A percentile compares a stretch with the other conserved stretches of the same genome.
These are phyloP conservation scores for Imbricaverruca yamaguchii DNA, from an alignment of 2,888 invertebrate species.

Conservation along the genomic window DNA sequence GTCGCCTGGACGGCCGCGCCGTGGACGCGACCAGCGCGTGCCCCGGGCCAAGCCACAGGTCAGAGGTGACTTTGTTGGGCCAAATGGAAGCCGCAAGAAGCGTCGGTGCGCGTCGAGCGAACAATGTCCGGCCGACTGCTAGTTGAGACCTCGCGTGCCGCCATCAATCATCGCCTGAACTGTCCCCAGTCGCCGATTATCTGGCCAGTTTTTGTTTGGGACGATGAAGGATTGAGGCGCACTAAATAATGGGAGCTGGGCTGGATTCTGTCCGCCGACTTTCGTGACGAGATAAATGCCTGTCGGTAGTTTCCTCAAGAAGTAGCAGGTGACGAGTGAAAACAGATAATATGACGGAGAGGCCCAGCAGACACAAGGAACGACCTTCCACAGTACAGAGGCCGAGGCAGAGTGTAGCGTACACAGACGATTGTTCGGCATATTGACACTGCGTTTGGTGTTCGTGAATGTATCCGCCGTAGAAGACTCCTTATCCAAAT, in stretches of 20 bases:
- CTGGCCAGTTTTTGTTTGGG: background rate
- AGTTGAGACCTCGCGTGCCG: background rate
- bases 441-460: too few relatives aligned
- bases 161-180: background rate
- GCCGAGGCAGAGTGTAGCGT: too few relatives aligned
- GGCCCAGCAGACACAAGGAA: too few relatives aligned
- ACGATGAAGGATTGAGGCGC: conserved; percentile 12
- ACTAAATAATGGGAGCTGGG: background rate
- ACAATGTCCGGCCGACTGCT: background rate
- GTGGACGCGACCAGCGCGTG: conserved; percentile 31
- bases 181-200: background rate
- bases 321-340: too few relatives aligned
- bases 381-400: too few relatives aligned
- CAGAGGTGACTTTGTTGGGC: background rate
- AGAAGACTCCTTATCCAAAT: too few relatives aligned
- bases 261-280: background rate
- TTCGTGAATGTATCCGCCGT: too few relatives aligned
- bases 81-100: conserved; percentile 8
- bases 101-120: background rate
- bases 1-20: conserved; percentile 29
- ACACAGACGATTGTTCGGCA: too few relatives aligned
- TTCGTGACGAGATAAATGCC: too few relatives aligned
- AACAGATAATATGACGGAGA: too few relatives aligned
- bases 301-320: too few relatives aligned
- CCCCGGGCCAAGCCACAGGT: conserved; percentile 30